Conservation (phyloP, 23 tunicate genomes). For the Oikopleura vanhoeffeni region DNA sequence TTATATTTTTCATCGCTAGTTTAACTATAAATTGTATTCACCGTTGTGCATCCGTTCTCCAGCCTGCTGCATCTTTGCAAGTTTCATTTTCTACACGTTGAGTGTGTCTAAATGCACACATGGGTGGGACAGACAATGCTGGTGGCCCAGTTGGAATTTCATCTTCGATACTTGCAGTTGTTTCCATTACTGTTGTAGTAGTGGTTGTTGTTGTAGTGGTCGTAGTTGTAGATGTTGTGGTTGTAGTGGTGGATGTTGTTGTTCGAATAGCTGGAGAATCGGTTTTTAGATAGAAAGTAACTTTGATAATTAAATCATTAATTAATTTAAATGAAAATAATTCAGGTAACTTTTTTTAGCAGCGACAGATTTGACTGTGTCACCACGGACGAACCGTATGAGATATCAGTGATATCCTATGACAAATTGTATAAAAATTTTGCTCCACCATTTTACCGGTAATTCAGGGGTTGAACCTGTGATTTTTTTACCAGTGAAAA, state of each 20-base stretch:
- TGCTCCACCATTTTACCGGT: too few species aligned
- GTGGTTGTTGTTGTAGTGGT: neutral
- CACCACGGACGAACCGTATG: neutral
- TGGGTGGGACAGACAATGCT: neutral
- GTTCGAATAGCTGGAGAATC: neutral
- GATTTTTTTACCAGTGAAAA: too few species aligned
- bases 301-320: neutral
- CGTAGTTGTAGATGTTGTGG: neutral
- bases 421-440: neutral
- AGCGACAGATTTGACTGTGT: too few species aligned
- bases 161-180: neutral
- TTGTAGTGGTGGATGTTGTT: conserved; percentile 10
- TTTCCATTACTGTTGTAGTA: neutral
- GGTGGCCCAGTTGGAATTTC: conserved; percentile 13
- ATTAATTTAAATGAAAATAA: too few species aligned
- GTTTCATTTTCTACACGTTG: neutral
- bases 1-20: too few species aligned
- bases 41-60: conserved; percentile 6
- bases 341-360: too few species aligned
- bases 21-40: too few species aligned
- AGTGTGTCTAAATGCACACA: conserved; percentile 7
- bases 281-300: neutral
- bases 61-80: neutral
- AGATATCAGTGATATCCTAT: neutral
- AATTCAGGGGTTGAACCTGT: too few species aligned